Evolutionary conservation across 2,113 vertebrate genomes (phyloP).

Genomic region (Cacatua alba): DNA sequence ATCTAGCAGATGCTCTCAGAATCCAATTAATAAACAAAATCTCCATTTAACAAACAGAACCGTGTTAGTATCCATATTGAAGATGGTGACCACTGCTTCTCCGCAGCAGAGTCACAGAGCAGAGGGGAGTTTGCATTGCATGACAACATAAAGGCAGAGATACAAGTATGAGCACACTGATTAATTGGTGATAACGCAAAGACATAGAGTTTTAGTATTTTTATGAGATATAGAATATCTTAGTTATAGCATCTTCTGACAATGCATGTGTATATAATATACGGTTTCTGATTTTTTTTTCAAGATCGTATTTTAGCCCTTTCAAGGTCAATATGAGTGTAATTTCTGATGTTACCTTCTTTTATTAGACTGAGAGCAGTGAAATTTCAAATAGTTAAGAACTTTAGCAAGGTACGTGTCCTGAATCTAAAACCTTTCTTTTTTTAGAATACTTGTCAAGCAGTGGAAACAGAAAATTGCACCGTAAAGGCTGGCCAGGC

Average conservation of each 20-base stretch:
- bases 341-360: background rate
- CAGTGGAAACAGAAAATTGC: background rate
- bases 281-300: background rate
- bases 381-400: background rate
- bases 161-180: accelerated
- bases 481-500: background rate
- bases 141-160: background rate
- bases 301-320: background rate
- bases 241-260: background rate
- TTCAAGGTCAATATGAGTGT: background rate
- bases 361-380: background rate
- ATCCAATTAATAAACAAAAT: background rate
- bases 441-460: background rate
- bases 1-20: background rate
- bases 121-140: background rate
- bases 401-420: background rate
- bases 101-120: background rate
- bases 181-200: background rate
- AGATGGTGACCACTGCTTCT: background rate
- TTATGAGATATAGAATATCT: background rate
- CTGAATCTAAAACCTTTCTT: background rate
- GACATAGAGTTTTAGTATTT: background rate
- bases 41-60: background rate
- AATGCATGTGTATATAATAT: background rate
- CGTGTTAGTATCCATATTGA: background rate